Conservation (phyloP, 2,113 vertebrate genomes). For the Pterocles gutturalis region DNA sequence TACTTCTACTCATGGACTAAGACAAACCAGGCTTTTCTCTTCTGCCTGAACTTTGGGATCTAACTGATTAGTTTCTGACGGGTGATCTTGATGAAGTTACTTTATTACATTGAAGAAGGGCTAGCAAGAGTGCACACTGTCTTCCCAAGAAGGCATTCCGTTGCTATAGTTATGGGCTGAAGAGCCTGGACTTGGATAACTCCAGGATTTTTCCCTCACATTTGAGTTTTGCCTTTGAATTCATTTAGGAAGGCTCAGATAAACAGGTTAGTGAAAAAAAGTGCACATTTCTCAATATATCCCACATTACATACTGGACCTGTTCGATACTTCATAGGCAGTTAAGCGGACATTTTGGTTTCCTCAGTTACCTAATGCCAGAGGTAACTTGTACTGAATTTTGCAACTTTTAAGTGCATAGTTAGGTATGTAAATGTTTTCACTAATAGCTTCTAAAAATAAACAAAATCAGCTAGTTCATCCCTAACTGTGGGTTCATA, state of each 20-base stretch:
- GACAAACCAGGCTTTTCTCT: not conserved
- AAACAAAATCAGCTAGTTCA: not conserved
- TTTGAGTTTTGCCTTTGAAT: not conserved
- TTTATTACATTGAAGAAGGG: not conserved
- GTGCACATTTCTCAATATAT: not conserved
- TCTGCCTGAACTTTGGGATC: not conserved
- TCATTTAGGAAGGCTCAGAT: not conserved
- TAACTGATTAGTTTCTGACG: conserved; percentile 24
- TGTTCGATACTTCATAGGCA: not conserved
- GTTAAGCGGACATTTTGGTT: not conserved
- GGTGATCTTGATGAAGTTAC: not conserved
- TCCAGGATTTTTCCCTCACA: not conserved
- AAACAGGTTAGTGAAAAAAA: not conserved
- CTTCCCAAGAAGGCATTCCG: not conserved
- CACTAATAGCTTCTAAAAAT: not conserved
- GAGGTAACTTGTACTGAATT: not conserved
- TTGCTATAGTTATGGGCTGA: not conserved
- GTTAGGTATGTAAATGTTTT: not conserved
- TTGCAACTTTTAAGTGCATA: not conserved
- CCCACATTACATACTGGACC: not conserved
- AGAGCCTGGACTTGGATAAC: not conserved
- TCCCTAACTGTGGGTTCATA: not conserved
- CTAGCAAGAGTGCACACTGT: not conserved
- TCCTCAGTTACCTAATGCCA: not conserved
- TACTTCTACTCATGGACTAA: not conserved